Evolutionary conservation across 2,113 vertebrate species (phyloP).

Genomic region (Promerops cafer): DNA sequence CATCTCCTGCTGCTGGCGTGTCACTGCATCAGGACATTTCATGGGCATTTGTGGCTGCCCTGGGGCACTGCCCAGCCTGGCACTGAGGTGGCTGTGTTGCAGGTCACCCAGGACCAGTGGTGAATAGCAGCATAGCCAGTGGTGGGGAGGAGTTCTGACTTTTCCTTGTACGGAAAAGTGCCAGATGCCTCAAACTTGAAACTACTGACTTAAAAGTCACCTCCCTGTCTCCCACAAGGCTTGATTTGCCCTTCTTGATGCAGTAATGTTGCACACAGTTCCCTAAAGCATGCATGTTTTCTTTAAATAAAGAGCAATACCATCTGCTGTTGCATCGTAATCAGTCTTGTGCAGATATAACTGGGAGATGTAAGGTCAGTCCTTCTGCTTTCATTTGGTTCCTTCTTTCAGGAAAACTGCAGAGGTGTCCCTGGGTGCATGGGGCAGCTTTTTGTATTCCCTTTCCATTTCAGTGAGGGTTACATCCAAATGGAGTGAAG

Average conservation of each 20-base stretch:
- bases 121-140: rapidly evolving
- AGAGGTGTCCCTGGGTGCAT: background rate
- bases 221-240: background rate
- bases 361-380: background rate
- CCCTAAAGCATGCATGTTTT: background rate
- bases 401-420: background rate
- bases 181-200: background rate
- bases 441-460: background rate
- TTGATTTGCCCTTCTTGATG: background rate
- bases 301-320: background rate
- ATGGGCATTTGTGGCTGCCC: background rate
- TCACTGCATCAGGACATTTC: background rate
- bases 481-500: background rate
- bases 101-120: background rate
- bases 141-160: background rate
- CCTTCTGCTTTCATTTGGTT: background rate
- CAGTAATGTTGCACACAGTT: background rate
- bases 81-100: background rate
- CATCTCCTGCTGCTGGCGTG: background rate
- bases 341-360: background rate
- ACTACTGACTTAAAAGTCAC: background rate
- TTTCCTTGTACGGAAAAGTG: background rate
- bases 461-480: background rate
- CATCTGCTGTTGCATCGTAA: background rate
- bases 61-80: background rate